Conservation (phyloP, 2,797 vertebrate genomes). For the Hypotaenidia okinawae region DNA sequence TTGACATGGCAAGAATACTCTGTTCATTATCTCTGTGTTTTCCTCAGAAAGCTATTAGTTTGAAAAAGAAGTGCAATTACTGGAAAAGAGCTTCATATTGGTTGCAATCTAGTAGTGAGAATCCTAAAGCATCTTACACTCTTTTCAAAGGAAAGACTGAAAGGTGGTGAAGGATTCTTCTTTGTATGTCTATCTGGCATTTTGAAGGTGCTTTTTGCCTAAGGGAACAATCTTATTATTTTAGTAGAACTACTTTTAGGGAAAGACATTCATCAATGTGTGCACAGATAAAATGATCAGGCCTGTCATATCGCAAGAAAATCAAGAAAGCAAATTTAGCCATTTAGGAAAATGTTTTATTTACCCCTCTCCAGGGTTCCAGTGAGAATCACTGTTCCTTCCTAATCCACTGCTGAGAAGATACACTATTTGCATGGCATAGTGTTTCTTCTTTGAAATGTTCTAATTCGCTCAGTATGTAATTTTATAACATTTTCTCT, state of each 20-base stretch:
- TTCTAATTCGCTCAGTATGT: not conserved
- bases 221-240: not conserved
- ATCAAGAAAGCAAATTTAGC: not conserved
- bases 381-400: not conserved
- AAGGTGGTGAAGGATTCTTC: not conserved
- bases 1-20: not conserved
- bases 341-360: slow-evolving; percentile 12
- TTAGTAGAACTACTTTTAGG: not conserved
- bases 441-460: not conserved
- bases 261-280: not conserved
- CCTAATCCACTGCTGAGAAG: not conserved
- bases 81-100: not conserved
- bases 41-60: not conserved
- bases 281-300: not conserved
- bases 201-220: not conserved
- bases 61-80: not conserved
- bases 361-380: not conserved
- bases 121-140: not conserved
- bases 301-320: not conserved
- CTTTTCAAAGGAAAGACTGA: not conserved
- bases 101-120: not conserved
- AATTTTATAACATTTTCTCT: not conserved
- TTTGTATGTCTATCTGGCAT: not conserved
- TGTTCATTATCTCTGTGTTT: not conserved
- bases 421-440: not conserved